These are phyloP conservation scores for Dromas ardeola DNA, from an alignment of 2,113 vertebrate genomes.

Conservation along the genomic window DNA sequence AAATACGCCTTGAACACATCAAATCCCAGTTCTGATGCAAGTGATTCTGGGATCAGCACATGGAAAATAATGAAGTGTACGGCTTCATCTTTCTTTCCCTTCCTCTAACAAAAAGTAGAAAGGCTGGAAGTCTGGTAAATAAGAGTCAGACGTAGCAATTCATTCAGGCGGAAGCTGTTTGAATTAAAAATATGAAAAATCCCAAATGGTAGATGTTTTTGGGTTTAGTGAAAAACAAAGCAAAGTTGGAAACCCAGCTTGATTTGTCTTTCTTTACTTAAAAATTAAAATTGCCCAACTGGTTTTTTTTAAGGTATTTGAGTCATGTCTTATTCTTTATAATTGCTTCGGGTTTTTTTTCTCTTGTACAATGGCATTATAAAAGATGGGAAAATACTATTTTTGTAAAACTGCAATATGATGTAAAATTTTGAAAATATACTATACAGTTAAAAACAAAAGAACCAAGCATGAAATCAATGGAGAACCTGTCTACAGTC, in stretches of 20 bases:
- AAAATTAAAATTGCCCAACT: not conserved
- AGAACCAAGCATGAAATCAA: constrained; percentile 68
- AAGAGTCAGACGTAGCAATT: not conserved
- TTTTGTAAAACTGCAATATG: not conserved
- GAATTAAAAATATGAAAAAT: constrained; percentile 1
- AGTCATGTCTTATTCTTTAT: not conserved
- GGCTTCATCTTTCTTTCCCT: not conserved
- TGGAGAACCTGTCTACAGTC: constrained; percentile 60
- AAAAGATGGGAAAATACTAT: not conserved
- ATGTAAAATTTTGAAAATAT: constrained; percentile 29
- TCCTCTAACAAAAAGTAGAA: not conserved
- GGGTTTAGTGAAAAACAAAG: not conserved
- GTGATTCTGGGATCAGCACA: not conserved
- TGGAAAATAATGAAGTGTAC: not conserved
- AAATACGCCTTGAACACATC: not conserved
- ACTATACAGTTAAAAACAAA: constrained; percentile 13
- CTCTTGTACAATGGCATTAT: not conserved
- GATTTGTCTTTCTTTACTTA: not conserved
- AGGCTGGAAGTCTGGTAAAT: not conserved
- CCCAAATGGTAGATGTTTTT: not conserved
- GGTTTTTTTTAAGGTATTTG: not conserved
- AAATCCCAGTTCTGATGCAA: not conserved
- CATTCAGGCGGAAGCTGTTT: not conserved
- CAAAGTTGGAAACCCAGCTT: not conserved
- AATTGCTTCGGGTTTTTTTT: not conserved